A percentile compares a stretch with the other conserved stretches of the same genome.
Conservation (phyloP, 2,113 vertebrate genomes). For the Alethe diademata region DNA sequence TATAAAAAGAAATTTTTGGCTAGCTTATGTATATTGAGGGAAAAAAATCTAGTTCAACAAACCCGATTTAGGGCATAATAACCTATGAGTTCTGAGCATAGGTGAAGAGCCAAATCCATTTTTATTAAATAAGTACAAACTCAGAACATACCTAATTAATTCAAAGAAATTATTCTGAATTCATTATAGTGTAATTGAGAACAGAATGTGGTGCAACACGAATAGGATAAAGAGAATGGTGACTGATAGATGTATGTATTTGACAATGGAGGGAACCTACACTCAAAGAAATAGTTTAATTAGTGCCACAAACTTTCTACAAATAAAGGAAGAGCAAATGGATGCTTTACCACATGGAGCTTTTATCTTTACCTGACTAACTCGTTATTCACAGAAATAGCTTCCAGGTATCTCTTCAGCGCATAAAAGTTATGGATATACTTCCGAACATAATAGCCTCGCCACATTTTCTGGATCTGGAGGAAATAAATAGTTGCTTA, state of each 20-base stretch:
- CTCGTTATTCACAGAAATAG: slow-evolving; percentile 79
- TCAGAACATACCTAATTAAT: not conserved
- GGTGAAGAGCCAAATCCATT: not conserved
- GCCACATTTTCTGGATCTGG: slow-evolving; percentile 91
- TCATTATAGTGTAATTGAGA: not conserved
- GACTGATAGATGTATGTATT: not conserved
- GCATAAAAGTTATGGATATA: slow-evolving; percentile 87
- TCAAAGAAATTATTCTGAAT: not conserved
- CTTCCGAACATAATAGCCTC: slow-evolving; percentile 85
- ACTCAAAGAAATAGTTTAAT: not conserved
- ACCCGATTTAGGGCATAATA: not conserved
- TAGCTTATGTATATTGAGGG: not conserved
- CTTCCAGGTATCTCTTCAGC: slow-evolving; percentile 84
- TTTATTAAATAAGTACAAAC: not conserved
- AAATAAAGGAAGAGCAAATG: slow-evolving; percentile 1
- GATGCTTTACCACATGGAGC: not conserved
- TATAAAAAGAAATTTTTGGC: not conserved
- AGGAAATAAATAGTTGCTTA: slow-evolving; percentile 49
- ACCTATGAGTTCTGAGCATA: not conserved
- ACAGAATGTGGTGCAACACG: not conserved
- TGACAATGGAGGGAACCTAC: not conserved
- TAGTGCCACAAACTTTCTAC: not conserved
- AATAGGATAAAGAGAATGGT: not conserved
- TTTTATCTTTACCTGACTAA: slow-evolving; percentile 83
- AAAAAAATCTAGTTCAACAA: not conserved